phyloP scores from a whole-genome alignment of 1,140 invertebrate species.

The Zaprionus kolodkinae region DNA sequence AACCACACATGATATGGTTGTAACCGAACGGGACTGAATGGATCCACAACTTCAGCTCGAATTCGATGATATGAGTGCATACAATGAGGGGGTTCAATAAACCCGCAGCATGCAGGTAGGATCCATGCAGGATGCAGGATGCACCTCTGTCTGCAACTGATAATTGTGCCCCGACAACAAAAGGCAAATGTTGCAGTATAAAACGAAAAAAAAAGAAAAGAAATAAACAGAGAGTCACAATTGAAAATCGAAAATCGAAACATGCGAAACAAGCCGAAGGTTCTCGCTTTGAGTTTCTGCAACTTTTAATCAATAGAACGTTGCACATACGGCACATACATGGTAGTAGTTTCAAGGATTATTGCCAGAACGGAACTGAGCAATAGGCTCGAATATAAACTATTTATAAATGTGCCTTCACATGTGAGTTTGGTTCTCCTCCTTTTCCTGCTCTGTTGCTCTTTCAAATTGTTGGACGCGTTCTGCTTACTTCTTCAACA shows the following conservation, averaged over 20 bases:
- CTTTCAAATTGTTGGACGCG: slow-evolving; percentile 46
- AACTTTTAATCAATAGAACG: background rate
- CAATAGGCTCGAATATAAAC: no score
- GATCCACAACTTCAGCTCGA: slow-evolving; percentile 42
- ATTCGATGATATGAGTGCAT: slow-evolving; percentile 42
- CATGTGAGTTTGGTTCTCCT: no score
- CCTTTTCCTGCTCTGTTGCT: slow-evolving; percentile 28
- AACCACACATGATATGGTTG: slow-evolving; percentile 46
- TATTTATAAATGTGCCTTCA: slow-evolving; percentile 6
- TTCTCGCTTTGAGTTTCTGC: background rate
- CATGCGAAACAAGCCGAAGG: slow-evolving; percentile 17
- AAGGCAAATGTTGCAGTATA: slow-evolving; percentile 44
- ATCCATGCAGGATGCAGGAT: background rate
- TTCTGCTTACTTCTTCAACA: no score
- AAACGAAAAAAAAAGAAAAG: slow-evolving; percentile 27
- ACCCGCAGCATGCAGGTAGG: slow-evolving; percentile 39
- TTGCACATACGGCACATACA: background rate
- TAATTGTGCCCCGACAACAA: slow-evolving; percentile 68
- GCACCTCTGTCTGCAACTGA: slow-evolving; percentile 58
- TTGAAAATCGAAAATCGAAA: slow-evolving; percentile 10
- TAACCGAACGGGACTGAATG: slow-evolving; percentile 1
- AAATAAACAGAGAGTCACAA: slow-evolving; percentile 18
- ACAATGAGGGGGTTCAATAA: slow-evolving; percentile 60
- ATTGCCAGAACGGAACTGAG: background rate
- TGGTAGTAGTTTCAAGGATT: background rate